phyloP scores from a whole-genome alignment of 2,113 vertebrate genomes.

The Tretioscincus oriximinensis region DNA sequence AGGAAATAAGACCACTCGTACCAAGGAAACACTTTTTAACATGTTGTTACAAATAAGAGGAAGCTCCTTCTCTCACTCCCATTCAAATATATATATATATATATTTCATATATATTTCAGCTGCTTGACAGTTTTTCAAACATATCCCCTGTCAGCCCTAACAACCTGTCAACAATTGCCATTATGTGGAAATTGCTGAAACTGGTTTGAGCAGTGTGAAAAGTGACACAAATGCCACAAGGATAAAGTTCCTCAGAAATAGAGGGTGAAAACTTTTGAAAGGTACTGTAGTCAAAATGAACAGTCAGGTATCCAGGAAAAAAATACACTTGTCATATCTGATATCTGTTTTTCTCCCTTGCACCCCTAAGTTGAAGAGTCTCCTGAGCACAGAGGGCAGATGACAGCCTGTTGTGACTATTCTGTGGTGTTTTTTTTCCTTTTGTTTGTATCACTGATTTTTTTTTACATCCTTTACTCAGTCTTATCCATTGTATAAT shows the following conservation, averaged over 20 bases:
- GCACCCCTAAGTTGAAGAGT: slow-evolving; percentile 70
- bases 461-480: neutral
- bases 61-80: slow-evolving; percentile 65
- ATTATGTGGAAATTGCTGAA: slow-evolving; percentile 81
- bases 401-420: slow-evolving; percentile 59
- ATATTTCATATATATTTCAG: slow-evolving; percentile 60
- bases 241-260: slow-evolving; percentile 85
- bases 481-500: neutral
- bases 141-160: slow-evolving; percentile 90
- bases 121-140: slow-evolving; percentile 90
- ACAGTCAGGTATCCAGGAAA: slow-evolving; percentile 83
- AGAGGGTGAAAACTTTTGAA: slow-evolving; percentile 84
- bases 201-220: slow-evolving; percentile 80
- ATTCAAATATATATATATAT: neutral
- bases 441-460: neutral
- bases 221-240: slow-evolving; percentile 94
- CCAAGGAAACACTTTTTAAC: slow-evolving; percentile 67
- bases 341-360: slow-evolving; percentile 75
- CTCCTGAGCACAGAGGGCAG: slow-evolving; percentile 74
- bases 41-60: slow-evolving; percentile 76
- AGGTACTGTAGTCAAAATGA: slow-evolving; percentile 86
- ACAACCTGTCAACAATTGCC: slow-evolving; percentile 90
- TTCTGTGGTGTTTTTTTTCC: slow-evolving; percentile 47
- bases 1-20: slow-evolving; percentile 63
- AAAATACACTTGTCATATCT: slow-evolving; percentile 83